Percentiles rank a stretch among this genome's conserved stretches.
These are phyloP conservation scores for Ascidia mentula DNA, from an alignment of 23 tunicate genomes.

Conservation along the genomic window DNA sequence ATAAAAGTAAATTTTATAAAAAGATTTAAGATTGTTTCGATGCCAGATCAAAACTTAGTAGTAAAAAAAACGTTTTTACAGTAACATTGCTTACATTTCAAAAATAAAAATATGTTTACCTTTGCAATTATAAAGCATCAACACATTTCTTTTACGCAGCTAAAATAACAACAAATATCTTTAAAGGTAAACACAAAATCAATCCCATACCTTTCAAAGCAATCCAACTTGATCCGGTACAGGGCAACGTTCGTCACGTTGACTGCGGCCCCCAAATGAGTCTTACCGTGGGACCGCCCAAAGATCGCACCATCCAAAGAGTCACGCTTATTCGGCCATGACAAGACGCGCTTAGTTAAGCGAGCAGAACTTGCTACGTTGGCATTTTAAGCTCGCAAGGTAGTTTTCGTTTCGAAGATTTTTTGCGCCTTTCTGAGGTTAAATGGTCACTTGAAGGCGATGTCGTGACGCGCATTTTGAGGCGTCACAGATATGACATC, in stretches of 20 bases:
- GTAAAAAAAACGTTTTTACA: too few relatives aligned
- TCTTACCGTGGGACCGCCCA: background rate
- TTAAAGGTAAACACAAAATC: too few relatives aligned
- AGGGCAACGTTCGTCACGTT: background rate
- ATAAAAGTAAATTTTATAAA: too few relatives aligned
- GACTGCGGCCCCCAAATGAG: background rate
- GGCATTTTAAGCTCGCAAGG: background rate
- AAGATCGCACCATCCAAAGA: background rate
- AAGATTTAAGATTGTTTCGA: too few relatives aligned
- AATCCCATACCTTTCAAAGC: background rate
- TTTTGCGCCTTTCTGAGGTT: too few relatives aligned
- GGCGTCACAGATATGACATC: too few relatives aligned
- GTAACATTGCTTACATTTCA: too few relatives aligned
- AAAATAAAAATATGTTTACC: too few relatives aligned
- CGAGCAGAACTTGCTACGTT: slow-evolving; percentile 13
- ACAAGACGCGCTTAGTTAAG: slow-evolving; percentile 11
- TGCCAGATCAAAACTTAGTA: too few relatives aligned
- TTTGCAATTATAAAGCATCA: background rate
- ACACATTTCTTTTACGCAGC: background rate
- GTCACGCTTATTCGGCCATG: slow-evolving; percentile 20
- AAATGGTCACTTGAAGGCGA: too few relatives aligned
- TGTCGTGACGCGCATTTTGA: too few relatives aligned
- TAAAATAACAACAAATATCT: too few relatives aligned
- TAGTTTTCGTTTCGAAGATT: background rate
- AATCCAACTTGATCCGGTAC: background rate